Base-by-base conservation (phyloP, 2,888 invertebrate species). In the Byasa hedistus region DNA sequence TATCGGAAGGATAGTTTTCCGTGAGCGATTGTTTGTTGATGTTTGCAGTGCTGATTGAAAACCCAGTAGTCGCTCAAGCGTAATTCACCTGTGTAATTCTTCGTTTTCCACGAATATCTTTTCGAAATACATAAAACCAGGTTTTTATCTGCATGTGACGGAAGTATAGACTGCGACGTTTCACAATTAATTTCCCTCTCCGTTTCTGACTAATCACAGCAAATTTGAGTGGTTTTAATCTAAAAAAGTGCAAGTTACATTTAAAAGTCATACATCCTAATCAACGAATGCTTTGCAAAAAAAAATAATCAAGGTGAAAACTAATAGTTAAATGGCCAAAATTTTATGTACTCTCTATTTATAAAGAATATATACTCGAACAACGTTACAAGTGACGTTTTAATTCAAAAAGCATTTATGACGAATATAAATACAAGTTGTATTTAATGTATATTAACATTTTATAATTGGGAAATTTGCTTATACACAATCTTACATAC, bases 41-140 rank as follows among this genome's bases (percentile, higher is more conserved):
- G 48, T 48, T 48, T 48, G 48, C 48, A 48, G 48, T 48, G 48
- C 48, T 48, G n/a, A 48, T 48, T 48, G 48, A 48, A 48, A 48
- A 48, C n/a, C 48, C 5, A 48, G n/a, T 5, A 48, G 7, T n/a
- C 48, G n/a, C 48, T 48, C 48, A 48, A 48, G n/a, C 48, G 48
- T 48, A 48, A 48, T 17, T 19, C 17, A 32, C 32, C 4, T 27
- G 32, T 32, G 44, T 44, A 44, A 3, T 17, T 44, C 44, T 44
- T 44, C 19, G 17, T 15, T 15, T 44, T 19, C 17, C 44, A 4
- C 44, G 44, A 44, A 44, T 12, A 48, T 4, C n/a, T 19, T 48
- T 48, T n/a, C n/a, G 19, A n/a, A 48, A 48, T 48, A 2, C 15
- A 39, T n/a, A 48, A 48, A 48, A 48, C 19, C 4, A 4, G 5